Evolutionary conservation across 2,113 vertebrate genomes (phyloP).

Genomic region (Setophaga coronata): DNA sequence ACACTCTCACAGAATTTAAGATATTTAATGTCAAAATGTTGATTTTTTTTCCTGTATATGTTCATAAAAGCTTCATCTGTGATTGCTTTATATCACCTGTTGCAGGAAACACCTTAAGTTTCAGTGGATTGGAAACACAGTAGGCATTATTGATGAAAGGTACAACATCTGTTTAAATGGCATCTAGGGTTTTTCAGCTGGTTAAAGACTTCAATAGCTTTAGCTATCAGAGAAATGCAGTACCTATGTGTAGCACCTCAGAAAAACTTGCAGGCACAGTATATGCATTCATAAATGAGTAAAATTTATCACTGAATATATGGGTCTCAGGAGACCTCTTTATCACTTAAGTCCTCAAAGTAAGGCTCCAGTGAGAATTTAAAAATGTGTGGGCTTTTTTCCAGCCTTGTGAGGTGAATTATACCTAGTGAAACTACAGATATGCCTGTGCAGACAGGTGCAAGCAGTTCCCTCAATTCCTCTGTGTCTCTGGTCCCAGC

Average conservation of each 20-base stretch:
- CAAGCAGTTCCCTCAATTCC: not conserved
- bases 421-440: not conserved
- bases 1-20: not conserved
- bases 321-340: not conserved
- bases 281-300: not conserved
- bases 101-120: not conserved
- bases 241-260: not conserved
- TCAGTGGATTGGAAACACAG: not conserved
- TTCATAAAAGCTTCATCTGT: not conserved
- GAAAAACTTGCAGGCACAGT: not conserved
- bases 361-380: not conserved
- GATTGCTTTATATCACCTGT: not conserved
- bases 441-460: constrained; percentile 21
- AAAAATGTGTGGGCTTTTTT: constrained; percentile 14
- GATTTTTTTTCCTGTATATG: not conserved
- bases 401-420: constrained; percentile 23
- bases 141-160: not conserved
- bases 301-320: constrained; percentile 1
- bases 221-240: not conserved
- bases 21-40: not conserved
- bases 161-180: not conserved
- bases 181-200: not conserved
- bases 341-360: not conserved
- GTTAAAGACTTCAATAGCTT: not conserved
- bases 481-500: not conserved